Base-by-base conservation (phyloP, 2,888 invertebrate genomes). In the Pyrocoelia pectoralis region DNA sequence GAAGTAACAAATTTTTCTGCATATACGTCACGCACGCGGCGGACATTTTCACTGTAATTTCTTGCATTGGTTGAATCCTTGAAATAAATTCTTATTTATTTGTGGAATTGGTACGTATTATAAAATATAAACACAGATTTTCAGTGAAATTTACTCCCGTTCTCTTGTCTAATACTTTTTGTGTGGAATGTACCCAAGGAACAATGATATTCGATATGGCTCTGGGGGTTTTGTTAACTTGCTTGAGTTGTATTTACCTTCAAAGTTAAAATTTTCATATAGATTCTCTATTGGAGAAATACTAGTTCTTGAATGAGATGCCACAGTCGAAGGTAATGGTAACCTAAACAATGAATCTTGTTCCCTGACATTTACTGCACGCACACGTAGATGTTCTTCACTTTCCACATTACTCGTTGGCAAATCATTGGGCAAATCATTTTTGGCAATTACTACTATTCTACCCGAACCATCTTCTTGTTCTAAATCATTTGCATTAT, bases 181-280 rank as follows among this genome's bases (percentile, higher is more conserved):
- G n/a, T n/a, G n/a, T n/a, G n/a, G n/a, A n/a, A n/a, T n/a, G n/a
- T n/a, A n/a, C n/a, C n/a, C n/a, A n/a, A n/a, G n/a, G n/a, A n/a
- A n/a, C n/a, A n/a, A n/a, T n/a, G n/a, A n/a, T n/a, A n/a, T n/a
- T n/a, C n/a, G n/a, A 24, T 24, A 24, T 24, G 24, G 24, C 24
- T 24, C 24, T 24, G 24, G 8, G 24, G 24, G 8, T 24, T 24
- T 24, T 24, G 24, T 24, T 24, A 24, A 24, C 24, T 24, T 24
- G 4, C 24, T 24, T 24, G 24, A 24, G 12, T 9, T 38, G n/a
- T 38, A 38, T 38, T 38, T 38, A 38, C 38, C 38, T 38, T 38
- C 38, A 38, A 38, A 38, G 10, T 38, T 38, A 38, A 38, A 38
- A 38, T 38, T 12, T 38, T 38, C 38, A 38, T 38, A 38, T 38